Conservation (phyloP, 2,113 vertebrate species). For the Lagopus muta region DNA sequence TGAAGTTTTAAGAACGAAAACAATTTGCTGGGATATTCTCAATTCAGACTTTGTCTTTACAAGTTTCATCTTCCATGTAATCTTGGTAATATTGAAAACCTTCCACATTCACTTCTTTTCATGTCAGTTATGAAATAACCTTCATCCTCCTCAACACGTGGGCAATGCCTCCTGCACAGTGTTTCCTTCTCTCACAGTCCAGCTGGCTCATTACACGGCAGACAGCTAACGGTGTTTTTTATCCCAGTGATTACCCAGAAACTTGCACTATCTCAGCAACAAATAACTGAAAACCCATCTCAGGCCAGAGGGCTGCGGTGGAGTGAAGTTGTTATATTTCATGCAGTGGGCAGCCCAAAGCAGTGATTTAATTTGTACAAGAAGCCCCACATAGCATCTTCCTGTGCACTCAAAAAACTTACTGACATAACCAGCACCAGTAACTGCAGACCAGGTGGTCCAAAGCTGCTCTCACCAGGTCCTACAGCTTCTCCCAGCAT, state of each 20-base stretch:
- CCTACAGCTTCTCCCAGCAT: neutral
- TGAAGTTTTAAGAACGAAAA: neutral
- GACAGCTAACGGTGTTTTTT: neutral
- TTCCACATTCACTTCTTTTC: neutral
- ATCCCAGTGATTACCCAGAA: neutral
- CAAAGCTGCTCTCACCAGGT: neutral
- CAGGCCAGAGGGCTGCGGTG: neutral
- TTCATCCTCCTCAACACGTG: conserved; percentile 36
- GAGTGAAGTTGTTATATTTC: neutral
- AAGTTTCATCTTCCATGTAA: neutral
- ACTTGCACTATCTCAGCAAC: neutral
- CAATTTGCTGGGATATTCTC: neutral
- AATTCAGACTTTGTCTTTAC: neutral
- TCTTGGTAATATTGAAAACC: neutral
- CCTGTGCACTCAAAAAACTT: neutral
- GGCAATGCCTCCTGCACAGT: conserved; percentile 16
- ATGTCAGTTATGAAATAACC: neutral
- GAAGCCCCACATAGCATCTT: neutral
- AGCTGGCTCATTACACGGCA: neutral
- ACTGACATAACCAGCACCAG: neutral
- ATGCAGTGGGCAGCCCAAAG: no score
- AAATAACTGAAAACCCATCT: neutral
- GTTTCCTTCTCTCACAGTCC: neutral
- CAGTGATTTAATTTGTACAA: neutral
- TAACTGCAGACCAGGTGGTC: neutral